Conservation (phyloP, 2,113 vertebrate species). For the Smithornis capensis region DNA sequence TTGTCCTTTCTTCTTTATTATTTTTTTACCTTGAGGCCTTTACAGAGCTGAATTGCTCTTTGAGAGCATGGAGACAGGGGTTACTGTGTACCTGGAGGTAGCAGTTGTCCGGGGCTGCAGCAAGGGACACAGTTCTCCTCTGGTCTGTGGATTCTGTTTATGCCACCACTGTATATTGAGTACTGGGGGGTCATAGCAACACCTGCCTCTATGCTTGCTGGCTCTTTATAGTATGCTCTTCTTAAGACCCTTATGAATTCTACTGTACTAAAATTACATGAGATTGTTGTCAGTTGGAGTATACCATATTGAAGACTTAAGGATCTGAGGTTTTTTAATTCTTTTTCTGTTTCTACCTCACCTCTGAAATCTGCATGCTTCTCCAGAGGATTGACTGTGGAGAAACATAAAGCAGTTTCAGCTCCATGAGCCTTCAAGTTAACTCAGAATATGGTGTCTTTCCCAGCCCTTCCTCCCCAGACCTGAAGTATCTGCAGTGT, state of each 20-base stretch:
- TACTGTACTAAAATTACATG: not conserved
- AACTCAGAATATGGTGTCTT: not conserved
- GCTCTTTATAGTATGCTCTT: not conserved
- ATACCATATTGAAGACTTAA: not conserved
- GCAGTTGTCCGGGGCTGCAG: not conserved
- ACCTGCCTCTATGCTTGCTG: fast-evolving
- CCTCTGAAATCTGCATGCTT: not conserved
- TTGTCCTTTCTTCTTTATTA: not conserved
- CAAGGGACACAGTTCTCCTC: fast-evolving
- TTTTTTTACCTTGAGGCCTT: not conserved
- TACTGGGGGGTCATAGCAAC: not conserved
- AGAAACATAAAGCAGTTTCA: not conserved
- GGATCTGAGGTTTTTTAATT: not conserved
- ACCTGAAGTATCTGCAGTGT: not conserved
- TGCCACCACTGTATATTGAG: fast-evolving
- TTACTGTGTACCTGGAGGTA: not conserved
- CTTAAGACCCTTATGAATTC: not conserved
- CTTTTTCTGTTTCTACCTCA: not conserved
- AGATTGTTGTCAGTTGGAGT: not conserved
- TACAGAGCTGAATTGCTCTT: not conserved
- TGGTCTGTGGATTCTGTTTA: fast-evolving
- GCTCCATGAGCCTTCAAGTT: not conserved
- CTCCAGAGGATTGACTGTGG: not conserved
- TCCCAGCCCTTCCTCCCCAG: not conserved
- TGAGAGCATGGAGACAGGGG: not conserved